Conservation (phyloP, 2,888 invertebrate species). For the Cantharis rufa region DNA sequence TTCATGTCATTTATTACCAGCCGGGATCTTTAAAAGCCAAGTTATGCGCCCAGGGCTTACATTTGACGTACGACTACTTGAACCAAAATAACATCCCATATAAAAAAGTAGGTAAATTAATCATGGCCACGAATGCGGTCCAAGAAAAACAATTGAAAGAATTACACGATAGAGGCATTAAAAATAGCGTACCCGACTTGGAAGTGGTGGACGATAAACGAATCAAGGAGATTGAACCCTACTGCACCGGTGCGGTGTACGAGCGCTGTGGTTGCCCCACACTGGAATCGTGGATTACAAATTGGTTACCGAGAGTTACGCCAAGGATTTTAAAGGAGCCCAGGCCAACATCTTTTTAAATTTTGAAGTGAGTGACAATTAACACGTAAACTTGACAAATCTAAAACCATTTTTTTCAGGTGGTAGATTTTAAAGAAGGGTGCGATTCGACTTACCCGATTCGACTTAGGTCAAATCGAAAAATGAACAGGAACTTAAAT, state of each 20-base stretch:
- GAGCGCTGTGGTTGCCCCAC: slow-evolving; percentile 94
- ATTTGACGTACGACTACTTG: slow-evolving; percentile 82
- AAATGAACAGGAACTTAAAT: slow-evolving; percentile 57
- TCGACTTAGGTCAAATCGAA: slow-evolving; percentile 61
- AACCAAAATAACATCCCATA: slow-evolving; percentile 86
- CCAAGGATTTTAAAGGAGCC: slow-evolving; percentile 73
- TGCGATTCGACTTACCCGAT: too few relatives aligned
- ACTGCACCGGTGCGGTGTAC: slow-evolving; percentile 86
- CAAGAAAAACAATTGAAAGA: slow-evolving; percentile 76
- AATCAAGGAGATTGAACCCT: slow-evolving; percentile 83
- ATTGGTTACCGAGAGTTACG: slow-evolving; percentile 80
- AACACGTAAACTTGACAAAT: too few relatives aligned
- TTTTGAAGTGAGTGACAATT: slow-evolving; percentile 78
- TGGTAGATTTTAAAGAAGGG: slow-evolving; percentile 68
- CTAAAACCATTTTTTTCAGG: slow-evolving; percentile 63
- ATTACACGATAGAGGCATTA: slow-evolving; percentile 77
- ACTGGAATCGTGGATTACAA: slow-evolving; percentile 96
- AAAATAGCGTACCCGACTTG: slow-evolving; percentile 87
- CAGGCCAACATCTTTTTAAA: slow-evolving; percentile 79
- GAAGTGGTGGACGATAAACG: slow-evolving; percentile 73
- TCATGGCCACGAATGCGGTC: slow-evolving; percentile 79
- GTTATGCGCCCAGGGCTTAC: slow-evolving; percentile 87
- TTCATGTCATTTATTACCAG: slow-evolving; percentile 84
- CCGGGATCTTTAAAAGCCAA: slow-evolving; percentile 88
- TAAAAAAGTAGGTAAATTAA: slow-evolving; percentile 93